Evolutionary conservation across 2,113 vertebrate species (phyloP).

Genomic region (Rhea americana): DNA sequence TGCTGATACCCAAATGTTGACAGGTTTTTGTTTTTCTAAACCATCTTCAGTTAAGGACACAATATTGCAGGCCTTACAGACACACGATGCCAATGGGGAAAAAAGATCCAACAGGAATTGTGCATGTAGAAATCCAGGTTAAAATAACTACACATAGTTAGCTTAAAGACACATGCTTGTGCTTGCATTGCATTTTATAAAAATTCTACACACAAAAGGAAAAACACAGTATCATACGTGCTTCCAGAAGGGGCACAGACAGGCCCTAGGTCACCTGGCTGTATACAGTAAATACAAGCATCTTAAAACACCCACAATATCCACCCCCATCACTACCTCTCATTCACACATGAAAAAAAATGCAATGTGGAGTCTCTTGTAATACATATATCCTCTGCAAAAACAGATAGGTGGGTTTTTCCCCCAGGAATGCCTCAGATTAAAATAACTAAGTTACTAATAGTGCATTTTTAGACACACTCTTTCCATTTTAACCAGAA

Average conservation of each 20-base stretch:
- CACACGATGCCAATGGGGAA: no score
- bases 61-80: background rate
- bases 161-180: background rate
- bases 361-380: no score
- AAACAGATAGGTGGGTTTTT: no score
- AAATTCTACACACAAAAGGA: background rate
- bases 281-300: background rate
- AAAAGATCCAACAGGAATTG: background rate
- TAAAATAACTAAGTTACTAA: background rate
- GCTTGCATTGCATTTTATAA: background rate
- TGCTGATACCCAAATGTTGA: background rate
- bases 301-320: no score
- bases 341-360: no score
- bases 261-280: background rate
- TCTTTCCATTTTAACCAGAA: no score
- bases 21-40: slow-evolving; percentile 60
- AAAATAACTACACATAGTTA: background rate
- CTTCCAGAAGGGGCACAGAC: background rate
- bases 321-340: no score
- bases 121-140: background rate
- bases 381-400: no score
- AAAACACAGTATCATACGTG: background rate
- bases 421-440: no score
- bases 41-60: slow-evolving; percentile 18
- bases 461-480: background rate